A percentile compares a stretch with the other conserved stretches of the same genome.
Evolutionary conservation across 2,113 vertebrate genomes (phyloP).

Genomic region (Lagopus muta): DNA sequence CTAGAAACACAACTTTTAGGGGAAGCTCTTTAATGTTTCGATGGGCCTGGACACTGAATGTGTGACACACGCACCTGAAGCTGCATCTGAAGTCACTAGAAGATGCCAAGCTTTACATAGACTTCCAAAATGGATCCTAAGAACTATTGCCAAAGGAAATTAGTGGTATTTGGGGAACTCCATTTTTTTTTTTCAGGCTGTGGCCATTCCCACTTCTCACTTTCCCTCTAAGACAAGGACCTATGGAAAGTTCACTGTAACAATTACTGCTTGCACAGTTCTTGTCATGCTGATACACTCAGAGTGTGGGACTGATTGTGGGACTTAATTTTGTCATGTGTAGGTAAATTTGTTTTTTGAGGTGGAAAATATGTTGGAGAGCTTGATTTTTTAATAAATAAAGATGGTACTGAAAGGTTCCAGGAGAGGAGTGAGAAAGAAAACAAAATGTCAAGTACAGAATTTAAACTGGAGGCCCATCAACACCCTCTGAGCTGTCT

Average conservation of each 20-base stretch:
- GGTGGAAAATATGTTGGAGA: not conserved
- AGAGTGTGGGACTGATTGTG: not conserved
- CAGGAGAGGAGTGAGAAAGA: not conserved
- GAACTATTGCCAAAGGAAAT: not conserved
- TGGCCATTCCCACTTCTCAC: not conserved
- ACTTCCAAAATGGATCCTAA: not conserved
- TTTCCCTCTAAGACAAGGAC: not conserved
- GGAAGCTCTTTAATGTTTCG: not conserved
- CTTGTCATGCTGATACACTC: not conserved
- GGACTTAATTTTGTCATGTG: not conserved
- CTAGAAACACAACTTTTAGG: not conserved
- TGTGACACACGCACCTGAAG: not conserved
- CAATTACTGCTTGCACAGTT: not conserved
- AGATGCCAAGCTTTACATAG: not conserved
- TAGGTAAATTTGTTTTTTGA: not conserved
- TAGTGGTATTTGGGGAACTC: not conserved
- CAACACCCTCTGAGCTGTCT: not conserved
- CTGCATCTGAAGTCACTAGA: not conserved
- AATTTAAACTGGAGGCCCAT: not conserved
- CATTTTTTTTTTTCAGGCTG: not conserved
- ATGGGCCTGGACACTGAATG: not conserved
- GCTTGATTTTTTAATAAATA: not conserved
- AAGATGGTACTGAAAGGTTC: not conserved
- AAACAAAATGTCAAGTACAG: not conserved
- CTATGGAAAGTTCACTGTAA: not conserved